phyloP scores from a whole-genome alignment of 2,888 invertebrate species.

The Teinopalpus imperialis region DNA sequence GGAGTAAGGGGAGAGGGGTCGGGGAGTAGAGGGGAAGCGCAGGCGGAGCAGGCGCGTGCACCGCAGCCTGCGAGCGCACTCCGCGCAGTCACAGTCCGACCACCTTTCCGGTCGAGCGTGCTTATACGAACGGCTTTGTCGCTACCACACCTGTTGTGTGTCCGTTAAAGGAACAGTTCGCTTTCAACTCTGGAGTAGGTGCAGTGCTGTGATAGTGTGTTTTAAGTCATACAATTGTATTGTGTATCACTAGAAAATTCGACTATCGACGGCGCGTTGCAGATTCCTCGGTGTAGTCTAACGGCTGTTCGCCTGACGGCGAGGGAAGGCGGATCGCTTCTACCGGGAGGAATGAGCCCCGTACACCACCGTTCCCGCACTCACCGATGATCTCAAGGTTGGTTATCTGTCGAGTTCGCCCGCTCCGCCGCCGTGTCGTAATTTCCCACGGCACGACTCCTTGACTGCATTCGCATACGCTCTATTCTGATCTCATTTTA shows the following conservation, averaged over 20 bases:
- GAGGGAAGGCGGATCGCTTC: constrained; percentile 73
- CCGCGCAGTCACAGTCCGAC: constrained; percentile 75
- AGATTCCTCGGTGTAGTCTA: constrained; percentile 66
- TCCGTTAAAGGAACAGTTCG: constrained; percentile 67
- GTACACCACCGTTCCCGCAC: constrained; percentile 71
- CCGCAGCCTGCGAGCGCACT: constrained; percentile 32
- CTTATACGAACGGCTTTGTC: constrained; percentile 55
- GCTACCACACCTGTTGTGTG: constrained; percentile 69
- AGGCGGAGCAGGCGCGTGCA: constrained; percentile 47
- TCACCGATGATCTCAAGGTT: constrained; percentile 82
- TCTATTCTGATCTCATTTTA: constrained; percentile 65
- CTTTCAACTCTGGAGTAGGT: constrained; percentile 69
- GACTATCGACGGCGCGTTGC: constrained; percentile 63
- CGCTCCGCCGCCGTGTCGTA: constrained; percentile 55
- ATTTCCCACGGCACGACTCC: constrained; percentile 60
- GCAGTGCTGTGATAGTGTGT: constrained; percentile 79
- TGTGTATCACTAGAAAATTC: constrained; percentile 78
- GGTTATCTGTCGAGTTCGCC: constrained; percentile 45
- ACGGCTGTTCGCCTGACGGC: constrained; percentile 76
- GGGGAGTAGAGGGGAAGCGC: constrained; percentile 45
- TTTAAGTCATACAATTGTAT: constrained; percentile 73
- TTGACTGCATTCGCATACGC: constrained; percentile 56
- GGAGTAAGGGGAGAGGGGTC: constrained; percentile 34
- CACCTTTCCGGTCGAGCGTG: constrained; percentile 69
- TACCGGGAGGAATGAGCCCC: constrained; percentile 81